A percentile compares a stretch with the other conserved stretches of the same genome.
Conservation (phyloP, 2,797 vertebrate genomes). For the Parotocinclus haroldoi region DNA sequence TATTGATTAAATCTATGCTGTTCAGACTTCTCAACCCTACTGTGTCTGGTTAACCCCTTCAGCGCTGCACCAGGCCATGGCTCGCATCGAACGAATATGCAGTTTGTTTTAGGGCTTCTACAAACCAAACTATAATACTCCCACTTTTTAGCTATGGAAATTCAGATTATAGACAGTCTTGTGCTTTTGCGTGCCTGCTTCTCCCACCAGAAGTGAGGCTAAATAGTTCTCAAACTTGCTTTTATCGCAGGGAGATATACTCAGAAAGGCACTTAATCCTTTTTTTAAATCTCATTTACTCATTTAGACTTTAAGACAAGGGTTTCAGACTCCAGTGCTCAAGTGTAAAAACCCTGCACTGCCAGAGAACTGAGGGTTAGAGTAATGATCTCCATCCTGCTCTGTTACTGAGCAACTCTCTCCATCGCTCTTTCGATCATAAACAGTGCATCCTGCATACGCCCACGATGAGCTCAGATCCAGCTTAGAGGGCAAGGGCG, state of each 20-base stretch:
- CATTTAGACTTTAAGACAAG: conserved; percentile 74
- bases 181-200: conserved; percentile 11
- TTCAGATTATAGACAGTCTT: conserved; percentile 14
- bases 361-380: conserved; percentile 62
- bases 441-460: conserved; percentile 35
- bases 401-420: conserved; percentile 51
- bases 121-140: conserved; percentile 34
- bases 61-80: conserved; percentile 49
- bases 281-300: conserved; percentile 69
- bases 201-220: conserved; percentile 17
- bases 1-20: conserved; percentile 88
- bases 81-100: conserved; percentile 26
- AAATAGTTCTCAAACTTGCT: conserved; percentile 30
- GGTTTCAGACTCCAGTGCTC: conserved; percentile 70
- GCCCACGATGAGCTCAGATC: conserved; percentile 12
- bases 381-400: conserved; percentile 65
- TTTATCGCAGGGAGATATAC: conserved; percentile 46
- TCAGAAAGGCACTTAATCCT: conserved; percentile 62
- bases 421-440: conserved; percentile 36
- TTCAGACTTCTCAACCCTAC: conserved; percentile 77
- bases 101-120: conserved; percentile 37
- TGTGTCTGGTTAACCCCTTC: conserved; percentile 81
- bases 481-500: too few species aligned
- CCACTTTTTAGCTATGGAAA: conserved; percentile 5
- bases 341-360: conserved; percentile 68